Percentiles rank a stretch among this genome's conserved stretches.
Evolutionary conservation across 2,888 invertebrate genomes (phyloP).

Genomic region (Hoplodrina blanda): DNA sequence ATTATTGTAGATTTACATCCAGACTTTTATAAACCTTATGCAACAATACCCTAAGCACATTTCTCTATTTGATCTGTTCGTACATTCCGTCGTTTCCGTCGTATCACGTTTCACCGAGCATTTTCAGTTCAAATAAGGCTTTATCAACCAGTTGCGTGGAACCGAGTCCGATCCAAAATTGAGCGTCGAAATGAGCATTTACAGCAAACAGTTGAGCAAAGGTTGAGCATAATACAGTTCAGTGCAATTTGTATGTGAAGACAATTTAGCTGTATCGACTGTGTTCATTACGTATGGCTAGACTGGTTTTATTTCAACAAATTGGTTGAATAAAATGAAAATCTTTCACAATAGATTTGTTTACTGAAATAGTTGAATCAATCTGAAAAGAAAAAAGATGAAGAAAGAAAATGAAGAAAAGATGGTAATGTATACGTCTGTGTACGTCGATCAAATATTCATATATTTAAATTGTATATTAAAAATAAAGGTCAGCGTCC

Average conservation of each 20-base stretch:
- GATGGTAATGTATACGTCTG: no score
- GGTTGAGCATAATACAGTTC: slow-evolving; percentile 45
- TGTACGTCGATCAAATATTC: slow-evolving; percentile 21
- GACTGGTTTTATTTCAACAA: slow-evolving; percentile 14
- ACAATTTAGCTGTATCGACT: slow-evolving; percentile 44
- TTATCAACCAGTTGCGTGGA: slow-evolving; percentile 66
- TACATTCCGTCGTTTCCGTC: slow-evolving; percentile 1
- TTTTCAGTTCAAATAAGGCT: slow-evolving; percentile 68
- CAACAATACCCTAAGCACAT: neutral
- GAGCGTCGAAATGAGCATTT: slow-evolving; percentile 63
- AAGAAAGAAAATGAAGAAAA: no score
- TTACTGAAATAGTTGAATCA: slow-evolving; percentile 18
- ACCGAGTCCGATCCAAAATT: slow-evolving; percentile 67
- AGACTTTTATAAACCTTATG: neutral
- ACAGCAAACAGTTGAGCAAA: slow-evolving; percentile 62
- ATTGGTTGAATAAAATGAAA: slow-evolving; percentile 22
- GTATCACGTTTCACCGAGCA: slow-evolving; percentile 34
- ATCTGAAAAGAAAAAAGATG: no score
- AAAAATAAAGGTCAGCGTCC: slow-evolving; percentile 31
- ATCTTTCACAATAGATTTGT: slow-evolving; percentile 19
- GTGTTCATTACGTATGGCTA: slow-evolving; percentile 30
- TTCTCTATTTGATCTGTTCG: slow-evolving; percentile 13
- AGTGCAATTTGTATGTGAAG: slow-evolving; percentile 51
- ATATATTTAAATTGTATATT: slow-evolving; percentile 43
- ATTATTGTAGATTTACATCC: neutral